Evolutionary conservation across 2,888 invertebrate species (phyloP).

Genomic region (Acrobasis suavella): DNA sequence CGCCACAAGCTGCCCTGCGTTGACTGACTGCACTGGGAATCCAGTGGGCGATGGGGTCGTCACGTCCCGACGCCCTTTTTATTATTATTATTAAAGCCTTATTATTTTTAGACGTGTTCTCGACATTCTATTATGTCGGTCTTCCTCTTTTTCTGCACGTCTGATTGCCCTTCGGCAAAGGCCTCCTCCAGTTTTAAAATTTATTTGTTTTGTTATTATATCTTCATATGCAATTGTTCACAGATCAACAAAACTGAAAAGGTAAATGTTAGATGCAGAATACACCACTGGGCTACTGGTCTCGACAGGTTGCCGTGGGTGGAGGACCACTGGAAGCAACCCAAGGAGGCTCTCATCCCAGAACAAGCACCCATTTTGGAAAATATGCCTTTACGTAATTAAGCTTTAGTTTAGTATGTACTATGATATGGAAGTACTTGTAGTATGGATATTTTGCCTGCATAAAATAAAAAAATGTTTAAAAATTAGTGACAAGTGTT

Average conservation of each 20-base stretch:
- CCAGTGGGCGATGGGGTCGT: too few relatives aligned
- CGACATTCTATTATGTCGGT: too few relatives aligned
- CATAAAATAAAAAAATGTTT: slow-evolving; percentile 3
- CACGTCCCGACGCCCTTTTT: too few relatives aligned
- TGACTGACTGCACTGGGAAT: too few relatives aligned
- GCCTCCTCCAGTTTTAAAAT: too few relatives aligned
- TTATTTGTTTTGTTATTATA: too few relatives aligned
- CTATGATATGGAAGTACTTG: background rate
- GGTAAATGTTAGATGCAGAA: slow-evolving; percentile 87
- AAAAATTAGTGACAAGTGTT: background rate
- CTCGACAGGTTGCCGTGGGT: slow-evolving; percentile 81
- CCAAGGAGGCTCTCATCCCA: slow-evolving; percentile 82
- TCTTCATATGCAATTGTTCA: too few relatives aligned
- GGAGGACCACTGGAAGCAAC: slow-evolving; percentile 80
- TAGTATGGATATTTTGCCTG: background rate
- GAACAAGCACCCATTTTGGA: slow-evolving; percentile 69
- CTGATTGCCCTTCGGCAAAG: too few relatives aligned
- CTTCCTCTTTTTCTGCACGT: too few relatives aligned
- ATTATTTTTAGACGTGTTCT: too few relatives aligned
- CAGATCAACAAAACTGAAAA: slow-evolving; percentile 89
- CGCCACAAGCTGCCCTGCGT: too few relatives aligned
- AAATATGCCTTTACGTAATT: slow-evolving; percentile 55
- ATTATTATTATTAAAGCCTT: too few relatives aligned
- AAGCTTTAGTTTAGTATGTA: slow-evolving; percentile 23
- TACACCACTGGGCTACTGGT: slow-evolving; percentile 90